A percentile compares a stretch with the other conserved stretches of the same genome.
Evolutionary conservation across 2,888 invertebrate species (phyloP).

Genomic region (Cephus pulcher): DNA sequence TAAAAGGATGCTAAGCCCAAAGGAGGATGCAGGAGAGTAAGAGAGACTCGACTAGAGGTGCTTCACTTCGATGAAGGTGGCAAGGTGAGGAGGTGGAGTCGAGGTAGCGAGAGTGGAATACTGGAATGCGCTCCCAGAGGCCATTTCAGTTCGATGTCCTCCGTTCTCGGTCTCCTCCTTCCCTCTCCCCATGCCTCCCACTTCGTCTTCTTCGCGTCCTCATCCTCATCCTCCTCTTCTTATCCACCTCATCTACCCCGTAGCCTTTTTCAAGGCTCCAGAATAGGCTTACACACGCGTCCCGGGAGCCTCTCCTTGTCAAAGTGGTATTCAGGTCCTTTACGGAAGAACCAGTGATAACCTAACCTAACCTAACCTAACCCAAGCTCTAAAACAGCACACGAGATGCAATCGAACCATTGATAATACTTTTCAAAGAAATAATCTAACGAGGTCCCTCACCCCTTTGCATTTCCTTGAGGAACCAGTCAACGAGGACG

Average conservation of each 20-base stretch:
- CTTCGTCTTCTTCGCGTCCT: slow-evolving; percentile 22
- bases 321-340: not conserved
- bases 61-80: not conserved
- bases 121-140: slow-evolving; percentile 65
- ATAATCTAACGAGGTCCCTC: not conserved
- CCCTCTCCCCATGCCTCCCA: slow-evolving; percentile 33
- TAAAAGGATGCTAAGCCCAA: slow-evolving; percentile 49
- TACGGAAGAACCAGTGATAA: not conserved
- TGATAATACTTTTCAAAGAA: not conserved
- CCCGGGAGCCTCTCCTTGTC: slow-evolving; percentile 14
- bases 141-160: slow-evolving; percentile 66
- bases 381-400: not conserved
- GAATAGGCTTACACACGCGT: slow-evolving; percentile 23
- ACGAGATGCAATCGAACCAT: not conserved
- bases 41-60: not conserved
- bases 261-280: slow-evolving; percentile 19
- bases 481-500: not conserved
- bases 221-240: slow-evolving; percentile 8
- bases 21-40: slow-evolving; percentile 32
- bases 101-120: slow-evolving; percentile 63
- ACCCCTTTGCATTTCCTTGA: not conserved
- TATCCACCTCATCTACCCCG: slow-evolving; percentile 7
- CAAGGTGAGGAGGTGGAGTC: slow-evolving; percentile 38
- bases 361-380: not conserved
- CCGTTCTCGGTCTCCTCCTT: slow-evolving; percentile 56